Evolutionary conservation across 2,888 invertebrate species (phyloP).

Genomic region (Heliconius hortense): DNA sequence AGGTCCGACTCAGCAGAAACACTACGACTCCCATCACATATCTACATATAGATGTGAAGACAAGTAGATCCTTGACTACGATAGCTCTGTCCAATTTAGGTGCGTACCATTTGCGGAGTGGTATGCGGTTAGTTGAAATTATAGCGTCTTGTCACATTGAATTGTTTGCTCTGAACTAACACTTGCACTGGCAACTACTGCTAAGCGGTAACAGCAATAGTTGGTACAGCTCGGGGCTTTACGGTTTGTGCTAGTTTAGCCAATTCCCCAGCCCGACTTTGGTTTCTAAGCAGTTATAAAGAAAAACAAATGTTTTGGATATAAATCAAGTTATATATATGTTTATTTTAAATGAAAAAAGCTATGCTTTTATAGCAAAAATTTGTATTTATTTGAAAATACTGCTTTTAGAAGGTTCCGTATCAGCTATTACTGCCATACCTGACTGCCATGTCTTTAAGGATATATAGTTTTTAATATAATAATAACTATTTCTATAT

Average conservation of each 20-base stretch:
- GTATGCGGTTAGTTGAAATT: slow-evolving; percentile 32
- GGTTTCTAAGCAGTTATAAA: background rate
- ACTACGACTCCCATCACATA: background rate
- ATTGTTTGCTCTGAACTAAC: slow-evolving; percentile 32
- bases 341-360: no score
- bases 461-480: no score
- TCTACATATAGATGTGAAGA: background rate
- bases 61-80: slow-evolving; percentile 1
- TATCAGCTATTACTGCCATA: no score
- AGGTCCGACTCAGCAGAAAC: no score
- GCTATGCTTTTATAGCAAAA: no score
- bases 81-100: slow-evolving; percentile 9
- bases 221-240: slow-evolving; percentile 16
- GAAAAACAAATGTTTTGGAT: background rate
- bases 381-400: no score
- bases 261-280: background rate
- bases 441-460: no score
- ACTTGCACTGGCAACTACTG: slow-evolving; percentile 26
- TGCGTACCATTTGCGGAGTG: slow-evolving; percentile 21
- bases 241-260: background rate
- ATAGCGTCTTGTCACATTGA: slow-evolving; percentile 36
- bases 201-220: slow-evolving; percentile 5
- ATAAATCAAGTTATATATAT: background rate
- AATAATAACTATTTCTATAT: no score
- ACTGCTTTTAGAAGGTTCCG: no score